Conservation (phyloP, 2,113 vertebrate genomes). For the Pteruthius melanotis region DNA sequence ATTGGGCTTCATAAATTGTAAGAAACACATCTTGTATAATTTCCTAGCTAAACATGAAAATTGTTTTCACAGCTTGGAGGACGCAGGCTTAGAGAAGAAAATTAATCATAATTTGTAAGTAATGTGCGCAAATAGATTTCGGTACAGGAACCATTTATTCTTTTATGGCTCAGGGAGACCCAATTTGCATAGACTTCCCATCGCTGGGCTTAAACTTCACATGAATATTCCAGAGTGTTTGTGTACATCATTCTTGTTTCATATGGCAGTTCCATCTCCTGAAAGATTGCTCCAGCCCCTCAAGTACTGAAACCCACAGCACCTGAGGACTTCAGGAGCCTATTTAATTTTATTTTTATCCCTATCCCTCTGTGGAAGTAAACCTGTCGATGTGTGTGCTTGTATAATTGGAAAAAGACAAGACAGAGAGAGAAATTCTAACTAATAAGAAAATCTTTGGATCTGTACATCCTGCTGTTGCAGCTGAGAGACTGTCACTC, state of each 20-base stretch:
- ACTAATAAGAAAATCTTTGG: not conserved
- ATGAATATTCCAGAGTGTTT: not conserved
- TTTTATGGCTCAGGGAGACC: slow-evolving; percentile 9
- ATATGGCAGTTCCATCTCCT: not conserved
- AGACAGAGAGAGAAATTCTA: not conserved
- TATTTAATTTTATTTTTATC: not conserved
- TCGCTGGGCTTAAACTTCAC: not conserved
- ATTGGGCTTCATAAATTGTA: slow-evolving; percentile 21
- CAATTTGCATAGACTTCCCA: slow-evolving; percentile 42
- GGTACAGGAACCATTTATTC: not conserved
- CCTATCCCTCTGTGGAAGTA: not conserved
- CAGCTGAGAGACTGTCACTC: not conserved
- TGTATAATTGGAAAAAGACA: not conserved
- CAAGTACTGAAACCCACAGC: not conserved
- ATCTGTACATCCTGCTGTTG: not conserved
- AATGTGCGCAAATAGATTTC: not conserved
- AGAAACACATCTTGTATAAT: slow-evolving; percentile 30
- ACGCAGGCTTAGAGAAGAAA: slow-evolving; percentile 17
- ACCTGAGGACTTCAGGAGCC: not conserved
- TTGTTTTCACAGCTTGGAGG: slow-evolving; percentile 57
- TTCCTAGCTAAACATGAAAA: slow-evolving; percentile 41
- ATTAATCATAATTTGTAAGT: slow-evolving; percentile 49
- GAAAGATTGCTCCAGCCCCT: not conserved
- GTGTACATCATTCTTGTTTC: not conserved
- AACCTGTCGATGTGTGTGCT: not conserved